phyloP scores from a whole-genome alignment of 2,797 vertebrate species.

The Scarus forsteni region DNA sequence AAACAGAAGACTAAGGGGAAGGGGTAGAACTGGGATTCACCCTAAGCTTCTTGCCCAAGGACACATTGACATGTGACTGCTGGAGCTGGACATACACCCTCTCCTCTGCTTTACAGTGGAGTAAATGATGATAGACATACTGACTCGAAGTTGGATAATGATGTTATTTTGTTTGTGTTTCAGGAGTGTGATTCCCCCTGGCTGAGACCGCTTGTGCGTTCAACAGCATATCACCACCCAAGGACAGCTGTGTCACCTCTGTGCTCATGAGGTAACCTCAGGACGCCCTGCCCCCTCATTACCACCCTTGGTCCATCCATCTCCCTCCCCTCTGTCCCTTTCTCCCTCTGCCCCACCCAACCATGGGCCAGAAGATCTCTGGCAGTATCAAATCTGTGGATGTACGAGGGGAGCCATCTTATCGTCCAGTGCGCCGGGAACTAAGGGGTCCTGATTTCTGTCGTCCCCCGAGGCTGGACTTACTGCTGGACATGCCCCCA shows the following conservation, averaged over 20 bases:
- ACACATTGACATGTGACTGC: too few species aligned
- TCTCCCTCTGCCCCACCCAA: constrained; percentile 72
- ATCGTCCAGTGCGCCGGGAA: constrained; percentile 91
- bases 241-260: constrained; percentile 17
- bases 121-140: too few species aligned
- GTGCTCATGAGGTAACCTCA: constrained; percentile 79
- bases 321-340: constrained; percentile 52
- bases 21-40: too few species aligned
- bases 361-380: constrained; percentile 99
- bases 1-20: too few species aligned
- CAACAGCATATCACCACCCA: constrained; percentile 30
- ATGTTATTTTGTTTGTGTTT: constrained; percentile 51
- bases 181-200: constrained; percentile 54
- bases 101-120: too few species aligned
- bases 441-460: constrained; percentile 92
- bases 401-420: constrained; percentile 93
- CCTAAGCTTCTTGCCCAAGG: too few species aligned
- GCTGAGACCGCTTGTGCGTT: constrained; percentile 33
- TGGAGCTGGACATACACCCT: too few species aligned
- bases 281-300: constrained; percentile 57
- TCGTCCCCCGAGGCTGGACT: constrained; percentile 92
- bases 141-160: not conserved
- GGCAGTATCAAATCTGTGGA: constrained; percentile 98
- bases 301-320: constrained; percentile 62
- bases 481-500: constrained; percentile 95